Percentiles rank a stretch among this genome's conserved stretches.
Evolutionary conservation across 2,888 invertebrate genomes (phyloP).

Genomic region (Gortyna flavago): DNA sequence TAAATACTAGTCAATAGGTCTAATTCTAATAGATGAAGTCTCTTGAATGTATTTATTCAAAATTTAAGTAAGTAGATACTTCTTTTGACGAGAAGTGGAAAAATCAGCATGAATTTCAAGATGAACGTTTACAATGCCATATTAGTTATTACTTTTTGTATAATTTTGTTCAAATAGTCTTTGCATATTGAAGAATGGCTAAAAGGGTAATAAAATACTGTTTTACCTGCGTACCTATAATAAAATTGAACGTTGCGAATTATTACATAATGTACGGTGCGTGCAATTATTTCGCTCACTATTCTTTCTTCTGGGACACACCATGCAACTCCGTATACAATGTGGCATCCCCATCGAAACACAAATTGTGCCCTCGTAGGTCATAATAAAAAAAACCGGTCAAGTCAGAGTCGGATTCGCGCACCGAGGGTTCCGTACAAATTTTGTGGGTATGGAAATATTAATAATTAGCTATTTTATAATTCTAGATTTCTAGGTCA

Average conservation of each 20-base stretch:
- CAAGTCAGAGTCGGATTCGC: too few relatives aligned
- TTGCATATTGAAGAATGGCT: not conserved
- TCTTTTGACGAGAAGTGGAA: not conserved
- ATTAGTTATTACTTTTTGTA: constrained; percentile 2
- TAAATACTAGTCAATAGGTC: constrained; percentile 27
- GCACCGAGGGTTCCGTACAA: too few relatives aligned
- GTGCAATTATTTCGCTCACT: too few relatives aligned
- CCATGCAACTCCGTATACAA: too few relatives aligned
- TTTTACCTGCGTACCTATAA: not conserved
- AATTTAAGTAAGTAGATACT: not conserved
- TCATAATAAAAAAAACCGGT: too few relatives aligned
- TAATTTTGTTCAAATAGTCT: not conserved
- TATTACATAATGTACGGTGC: too few relatives aligned
- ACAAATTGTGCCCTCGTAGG: too few relatives aligned
- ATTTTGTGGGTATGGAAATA: too few relatives aligned
- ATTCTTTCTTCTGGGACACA: too few relatives aligned
- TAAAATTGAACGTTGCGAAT: not conserved
- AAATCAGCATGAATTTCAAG: constrained; percentile 8
- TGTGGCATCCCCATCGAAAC: too few relatives aligned
- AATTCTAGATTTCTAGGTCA: too few relatives aligned
- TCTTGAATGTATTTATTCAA: constrained; percentile 19
- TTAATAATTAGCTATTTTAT: too few relatives aligned
- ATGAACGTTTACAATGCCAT: not conserved
- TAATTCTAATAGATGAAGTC: constrained; percentile 28
- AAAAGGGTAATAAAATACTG: not conserved